These are phyloP conservation scores for Pheosia tremula DNA, from an alignment of 2,888 invertebrate genomes.

Conservation along the genomic window DNA sequence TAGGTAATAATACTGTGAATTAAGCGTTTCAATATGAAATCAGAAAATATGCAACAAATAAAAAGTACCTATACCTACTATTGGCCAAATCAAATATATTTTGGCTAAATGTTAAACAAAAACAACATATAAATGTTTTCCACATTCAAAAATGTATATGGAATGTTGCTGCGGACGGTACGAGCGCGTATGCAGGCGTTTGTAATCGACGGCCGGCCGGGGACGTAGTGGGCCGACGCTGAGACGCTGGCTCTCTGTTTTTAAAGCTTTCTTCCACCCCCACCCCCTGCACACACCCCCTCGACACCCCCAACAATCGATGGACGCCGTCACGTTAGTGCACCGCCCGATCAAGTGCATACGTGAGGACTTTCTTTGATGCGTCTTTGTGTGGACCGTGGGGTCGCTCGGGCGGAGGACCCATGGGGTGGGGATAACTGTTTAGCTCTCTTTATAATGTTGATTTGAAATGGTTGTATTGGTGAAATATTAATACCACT, in stretches of 20 bases:
- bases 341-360: conserved; percentile 80
- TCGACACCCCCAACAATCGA: conserved; percentile 66
- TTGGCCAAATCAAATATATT: not conserved
- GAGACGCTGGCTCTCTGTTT: conserved; percentile 74
- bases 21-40: too few relatives aligned
- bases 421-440: conserved; percentile 40
- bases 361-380: conserved; percentile 79
- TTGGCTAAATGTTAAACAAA: too few relatives aligned
- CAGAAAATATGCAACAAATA: too few relatives aligned
- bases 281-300: conserved; percentile 28
- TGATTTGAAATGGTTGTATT: not conserved
- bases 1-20: too few relatives aligned
- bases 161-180: conserved; percentile 49
- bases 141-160: conserved; percentile 25
- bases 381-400: conserved; percentile 61
- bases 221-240: conserved; percentile 81
- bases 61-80: too few relatives aligned
- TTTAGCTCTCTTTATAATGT: conserved; percentile 38
- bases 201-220: conserved; percentile 80
- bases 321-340: conserved; percentile 77
- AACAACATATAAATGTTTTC: too few relatives aligned
- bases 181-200: conserved; percentile 64
- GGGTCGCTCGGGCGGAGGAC: conserved; percentile 8
- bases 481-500: not conserved
- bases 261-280: conserved; percentile 63